Percentiles rank a stretch among this genome's conserved stretches.
phyloP scores from a whole-genome alignment of 2,888 invertebrate species.

The Altica lythri region DNA sequence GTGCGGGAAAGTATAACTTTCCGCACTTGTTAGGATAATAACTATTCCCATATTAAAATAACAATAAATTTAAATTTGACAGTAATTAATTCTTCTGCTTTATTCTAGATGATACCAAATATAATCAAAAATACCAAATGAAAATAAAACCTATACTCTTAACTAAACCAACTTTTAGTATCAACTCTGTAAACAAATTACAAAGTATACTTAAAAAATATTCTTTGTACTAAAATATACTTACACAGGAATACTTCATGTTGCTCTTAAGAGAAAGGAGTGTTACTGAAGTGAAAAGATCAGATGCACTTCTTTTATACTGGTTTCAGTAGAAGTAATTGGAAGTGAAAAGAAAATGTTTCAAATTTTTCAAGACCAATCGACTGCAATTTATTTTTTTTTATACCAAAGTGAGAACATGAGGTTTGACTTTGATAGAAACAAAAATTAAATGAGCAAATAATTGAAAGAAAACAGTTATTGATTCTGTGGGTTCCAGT shows the following conservation, averaged over 20 bases:
- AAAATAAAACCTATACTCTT: not conserved
- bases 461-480: conserved; percentile 8
- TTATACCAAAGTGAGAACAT: conserved; percentile 11
- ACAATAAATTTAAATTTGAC: no score
- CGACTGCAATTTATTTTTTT: not conserved
- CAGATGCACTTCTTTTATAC: conserved; percentile 18
- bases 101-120: not conserved
- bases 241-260: conserved; percentile 28
- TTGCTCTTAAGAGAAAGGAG: conserved; percentile 14
- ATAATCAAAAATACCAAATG: not conserved
- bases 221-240: conserved; percentile 13
- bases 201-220: not conserved
- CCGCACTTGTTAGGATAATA: no score
- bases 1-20: no score
- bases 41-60: no score
- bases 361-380: conserved; percentile 14
- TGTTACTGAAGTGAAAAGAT: conserved; percentile 15
- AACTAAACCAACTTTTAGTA: not conserved
- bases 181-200: not conserved
- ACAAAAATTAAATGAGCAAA: not conserved
- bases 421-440: conserved; percentile 4
- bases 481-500: conserved; percentile 11
- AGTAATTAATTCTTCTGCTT: not conserved
- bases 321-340: conserved; percentile 4
- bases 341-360: conserved; percentile 17